Percentiles rank a stretch among this genome's conserved stretches.
These are phyloP conservation scores for Aratinga solstitialis DNA, from an alignment of 2,797 vertebrate genomes.

Conservation along the genomic window DNA sequence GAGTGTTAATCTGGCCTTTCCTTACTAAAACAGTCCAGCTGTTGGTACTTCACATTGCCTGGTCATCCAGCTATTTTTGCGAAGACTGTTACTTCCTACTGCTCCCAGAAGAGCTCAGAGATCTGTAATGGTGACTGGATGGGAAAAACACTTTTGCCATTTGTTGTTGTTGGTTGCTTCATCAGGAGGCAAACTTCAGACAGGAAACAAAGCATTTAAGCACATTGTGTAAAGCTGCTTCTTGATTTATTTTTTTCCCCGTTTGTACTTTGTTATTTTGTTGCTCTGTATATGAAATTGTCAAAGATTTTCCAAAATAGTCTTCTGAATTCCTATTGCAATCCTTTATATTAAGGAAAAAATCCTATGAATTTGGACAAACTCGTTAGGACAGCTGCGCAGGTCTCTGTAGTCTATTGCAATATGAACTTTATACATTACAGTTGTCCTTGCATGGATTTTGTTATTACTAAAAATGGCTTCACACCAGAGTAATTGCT, in stretches of 20 bases:
- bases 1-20: neutral
- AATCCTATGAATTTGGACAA: neutral
- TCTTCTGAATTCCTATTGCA: neutral
- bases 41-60: neutral
- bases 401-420: neutral
- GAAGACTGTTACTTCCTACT: neutral
- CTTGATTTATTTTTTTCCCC: neutral
- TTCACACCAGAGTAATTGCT: neutral
- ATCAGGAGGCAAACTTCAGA: neutral
- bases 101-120: neutral
- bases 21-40: neutral
- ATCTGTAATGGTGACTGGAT: neutral
- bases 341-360: neutral
- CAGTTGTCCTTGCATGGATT: neutral
- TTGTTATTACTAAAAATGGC: neutral
- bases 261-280: neutral
- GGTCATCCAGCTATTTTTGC: neutral
- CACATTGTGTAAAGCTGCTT: fast-evolving
- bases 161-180: neutral
- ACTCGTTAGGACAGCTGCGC: neutral
- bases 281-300: neutral
- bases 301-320: neutral
- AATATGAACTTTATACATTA: neutral
- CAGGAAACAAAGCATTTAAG: neutral
- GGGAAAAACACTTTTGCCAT: neutral